phyloP scores from a whole-genome alignment of 2,113 vertebrate genomes.

The Semicossyphus pulcher region DNA sequence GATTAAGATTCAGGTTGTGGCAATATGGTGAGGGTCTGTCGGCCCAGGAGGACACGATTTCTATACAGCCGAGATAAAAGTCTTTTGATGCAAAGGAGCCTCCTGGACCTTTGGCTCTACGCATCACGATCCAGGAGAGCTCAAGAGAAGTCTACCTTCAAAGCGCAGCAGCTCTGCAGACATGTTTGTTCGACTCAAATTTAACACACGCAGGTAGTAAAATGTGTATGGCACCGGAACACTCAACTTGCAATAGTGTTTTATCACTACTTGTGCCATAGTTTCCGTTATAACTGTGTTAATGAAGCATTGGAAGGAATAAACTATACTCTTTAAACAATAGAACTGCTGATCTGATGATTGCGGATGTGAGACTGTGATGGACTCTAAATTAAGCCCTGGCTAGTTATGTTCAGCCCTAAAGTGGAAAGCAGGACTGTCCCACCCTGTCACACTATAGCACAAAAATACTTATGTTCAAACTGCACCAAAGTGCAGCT shows the following conservation, averaged over 20 bases:
- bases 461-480: slow-evolving; percentile 47
- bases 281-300: not conserved
- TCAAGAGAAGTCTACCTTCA: not conserved
- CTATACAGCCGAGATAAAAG: slow-evolving; percentile 11
- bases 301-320: not conserved
- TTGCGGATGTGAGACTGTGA: too few relatives aligned
- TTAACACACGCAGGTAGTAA: too few relatives aligned
- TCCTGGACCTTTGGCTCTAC: slow-evolving; percentile 38
- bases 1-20: too few relatives aligned
- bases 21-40: not conserved
- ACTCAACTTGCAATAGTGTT: too few relatives aligned
- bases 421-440: slow-evolving; percentile 38
- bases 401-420: not conserved
- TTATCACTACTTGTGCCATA: not conserved
- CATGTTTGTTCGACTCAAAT: not conserved
- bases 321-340: not conserved
- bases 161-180: not conserved
- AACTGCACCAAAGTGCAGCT: slow-evolving; percentile 42
- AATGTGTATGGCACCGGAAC: too few relatives aligned
- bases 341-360: too few relatives aligned
- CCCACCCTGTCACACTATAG: slow-evolving; percentile 25
- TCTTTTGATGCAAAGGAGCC: not conserved
- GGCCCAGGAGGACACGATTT: not conserved
- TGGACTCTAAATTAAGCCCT: slow-evolving; percentile 1
- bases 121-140: not conserved